Percentiles rank a stretch among this genome's conserved stretches.
Evolutionary conservation across 2,888 invertebrate genomes (phyloP).

Genomic region (Bombylius major): DNA sequence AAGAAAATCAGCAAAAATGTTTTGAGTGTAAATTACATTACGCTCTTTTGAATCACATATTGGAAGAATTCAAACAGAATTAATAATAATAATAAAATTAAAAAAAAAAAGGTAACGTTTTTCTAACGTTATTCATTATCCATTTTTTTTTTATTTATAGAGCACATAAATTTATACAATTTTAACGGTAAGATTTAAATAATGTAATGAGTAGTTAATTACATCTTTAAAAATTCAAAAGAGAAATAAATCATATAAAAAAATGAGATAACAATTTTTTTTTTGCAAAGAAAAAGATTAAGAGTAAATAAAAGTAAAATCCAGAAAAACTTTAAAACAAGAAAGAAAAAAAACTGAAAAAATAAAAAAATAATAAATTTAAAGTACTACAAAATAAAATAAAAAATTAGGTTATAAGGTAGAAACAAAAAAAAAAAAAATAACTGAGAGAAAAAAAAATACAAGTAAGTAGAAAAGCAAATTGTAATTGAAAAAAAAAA

Average conservation of each 20-base stretch:
- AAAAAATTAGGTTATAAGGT: background rate
- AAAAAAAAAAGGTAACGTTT: constrained; percentile 4
- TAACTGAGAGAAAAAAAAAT: background rate
- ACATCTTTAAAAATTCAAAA: background rate
- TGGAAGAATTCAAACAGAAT: too few species aligned
- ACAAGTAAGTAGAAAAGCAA: background rate
- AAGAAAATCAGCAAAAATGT: background rate
- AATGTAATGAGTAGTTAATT: constrained; percentile 8
- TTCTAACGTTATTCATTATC: constrained; percentile 16
- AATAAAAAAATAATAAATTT: background rate
- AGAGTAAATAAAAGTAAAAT: background rate
- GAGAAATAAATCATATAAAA: background rate
- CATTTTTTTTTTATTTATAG: constrained; percentile 19
- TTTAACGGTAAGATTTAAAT: constrained; percentile 8
- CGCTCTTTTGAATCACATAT: background rate
- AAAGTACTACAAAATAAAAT: background rate
- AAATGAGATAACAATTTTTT: background rate
- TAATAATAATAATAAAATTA: background rate
- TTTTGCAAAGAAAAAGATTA: background rate
- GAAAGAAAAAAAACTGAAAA: too few species aligned
- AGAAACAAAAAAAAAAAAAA: background rate
- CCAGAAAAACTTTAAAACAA: background rate
- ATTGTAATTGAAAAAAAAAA: background rate
- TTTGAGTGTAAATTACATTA: background rate
- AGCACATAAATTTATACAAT: constrained; percentile 20